Base-by-base conservation (phyloP, 1,140 invertebrate genomes). In the Antheraea pernyi region DNA sequence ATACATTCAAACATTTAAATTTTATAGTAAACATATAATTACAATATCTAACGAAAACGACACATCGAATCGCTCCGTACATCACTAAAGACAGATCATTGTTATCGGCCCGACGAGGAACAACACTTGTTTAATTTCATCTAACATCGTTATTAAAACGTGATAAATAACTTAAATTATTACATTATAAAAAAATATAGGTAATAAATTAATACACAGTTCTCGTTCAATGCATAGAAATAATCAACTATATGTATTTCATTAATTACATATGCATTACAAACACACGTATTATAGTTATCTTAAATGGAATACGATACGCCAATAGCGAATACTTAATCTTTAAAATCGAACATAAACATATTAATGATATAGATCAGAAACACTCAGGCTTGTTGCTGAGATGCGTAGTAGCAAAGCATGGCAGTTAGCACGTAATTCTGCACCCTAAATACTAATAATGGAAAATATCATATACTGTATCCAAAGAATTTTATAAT, bases 181-280 rank as follows among this genome's bases (percentile, higher is more conserved):
- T 87, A 69, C 81, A 80, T 76, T 82, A 81, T 79, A 87, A 86
- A 82, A 82, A 71, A 70, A 71, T 74, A 82, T 87, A 82, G 78
- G 84, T 88, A 92, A 92, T 91, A 91, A 92, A 91, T 91, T 85
- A 92, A 88, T 84, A 81, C 76, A 80, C 79, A 91, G 85, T 91
- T 86, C 85, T 87, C 81, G 88, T 91, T 90, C 84, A 88, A 90
- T 86, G 86, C 81, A 77, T 82, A 85, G 78, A 80, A 83, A 42
- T 42, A 86, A 77, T 82, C 74, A 79, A 84, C 76, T 83, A 85
- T 86, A 48, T 0, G 11, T 53, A 42, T 42, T 42, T 42, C 11
- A 42, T 88, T 82, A 30, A 30, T 72, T 83, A 82, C 83, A 82
- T 74, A 81, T 77, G 81, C 79, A 82, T 82, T 79, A 84, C 78